Evolutionary conservation across 2,888 invertebrate species (phyloP).

Genomic region (Cylindroiulus punctatus): DNA sequence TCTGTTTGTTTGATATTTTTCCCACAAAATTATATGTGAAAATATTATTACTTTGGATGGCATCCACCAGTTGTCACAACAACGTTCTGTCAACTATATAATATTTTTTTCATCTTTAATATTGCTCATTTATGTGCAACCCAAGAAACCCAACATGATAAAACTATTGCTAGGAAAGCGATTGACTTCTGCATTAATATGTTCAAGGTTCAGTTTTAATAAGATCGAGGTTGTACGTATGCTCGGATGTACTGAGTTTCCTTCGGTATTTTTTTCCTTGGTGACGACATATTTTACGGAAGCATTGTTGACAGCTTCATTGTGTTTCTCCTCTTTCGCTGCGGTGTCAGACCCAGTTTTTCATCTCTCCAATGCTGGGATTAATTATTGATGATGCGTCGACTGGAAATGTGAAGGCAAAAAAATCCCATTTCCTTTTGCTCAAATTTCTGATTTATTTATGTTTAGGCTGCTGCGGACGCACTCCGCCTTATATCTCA

Average conservation of each 20-base stretch:
- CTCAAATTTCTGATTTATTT: constrained; percentile 45
- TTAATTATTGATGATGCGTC: constrained; percentile 47
- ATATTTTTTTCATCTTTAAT: too few relatives aligned
- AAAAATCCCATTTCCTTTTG: constrained; percentile 43
- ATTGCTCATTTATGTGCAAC: too few relatives aligned
- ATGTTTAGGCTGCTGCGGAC: constrained; percentile 3
- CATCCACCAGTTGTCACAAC: too few relatives aligned
- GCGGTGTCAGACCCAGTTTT: neutral
- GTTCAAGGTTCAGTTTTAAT: neutral
- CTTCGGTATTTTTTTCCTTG: neutral
- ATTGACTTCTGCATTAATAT: neutral
- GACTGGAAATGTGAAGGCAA: constrained; percentile 43
- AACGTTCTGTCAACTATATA: too few relatives aligned
- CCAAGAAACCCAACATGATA: neutral
- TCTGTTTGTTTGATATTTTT: too few relatives aligned
- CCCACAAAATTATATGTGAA: too few relatives aligned
- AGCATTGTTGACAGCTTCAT: constrained; percentile 26
- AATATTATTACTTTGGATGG: too few relatives aligned
- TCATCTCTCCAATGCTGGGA: constrained; percentile 13
- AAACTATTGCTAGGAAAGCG: neutral
- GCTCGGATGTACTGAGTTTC: neutral
- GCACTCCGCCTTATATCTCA: constrained; percentile 11
- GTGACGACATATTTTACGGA: constrained; percentile 12
- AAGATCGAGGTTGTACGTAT: neutral
- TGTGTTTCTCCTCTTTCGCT: neutral